phyloP scores from a whole-genome alignment of 2,113 vertebrate species.

The Corythornis cristatus region DNA sequence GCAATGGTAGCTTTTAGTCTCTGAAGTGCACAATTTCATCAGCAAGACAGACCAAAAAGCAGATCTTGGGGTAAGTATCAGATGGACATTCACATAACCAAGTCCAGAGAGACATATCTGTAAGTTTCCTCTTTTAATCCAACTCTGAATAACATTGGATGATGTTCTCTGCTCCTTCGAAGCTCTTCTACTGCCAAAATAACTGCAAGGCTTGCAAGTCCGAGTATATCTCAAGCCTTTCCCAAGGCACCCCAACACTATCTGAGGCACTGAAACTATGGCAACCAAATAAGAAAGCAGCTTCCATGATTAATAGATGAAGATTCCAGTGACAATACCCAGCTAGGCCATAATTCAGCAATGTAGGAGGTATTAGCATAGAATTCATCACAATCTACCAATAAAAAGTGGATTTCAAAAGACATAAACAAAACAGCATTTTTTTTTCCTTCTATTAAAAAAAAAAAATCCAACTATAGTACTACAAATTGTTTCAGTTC shows the following conservation, averaged over 20 bases:
- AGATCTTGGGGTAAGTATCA: slow-evolving; percentile 69
- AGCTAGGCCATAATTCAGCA: slow-evolving; percentile 81
- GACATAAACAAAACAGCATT: slow-evolving; percentile 13
- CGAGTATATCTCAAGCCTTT: slow-evolving; percentile 79
- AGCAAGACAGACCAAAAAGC: slow-evolving; percentile 59
- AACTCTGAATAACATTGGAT: slow-evolving; percentile 67
- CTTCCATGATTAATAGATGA: slow-evolving; percentile 99
- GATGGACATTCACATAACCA: slow-evolving; percentile 76
- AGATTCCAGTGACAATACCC: slow-evolving; percentile 88
- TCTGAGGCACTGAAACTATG: slow-evolving; percentile 98
- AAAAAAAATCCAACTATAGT: neutral
- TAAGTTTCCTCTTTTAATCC: slow-evolving; percentile 76
- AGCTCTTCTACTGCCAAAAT: slow-evolving; percentile 71
- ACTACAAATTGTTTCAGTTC: slow-evolving; percentile 35
- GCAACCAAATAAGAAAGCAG: slow-evolving; percentile 98
- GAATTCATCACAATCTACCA: slow-evolving; percentile 67
- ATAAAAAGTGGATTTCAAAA: slow-evolving; percentile 52
- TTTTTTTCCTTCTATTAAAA: neutral
- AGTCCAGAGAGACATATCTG: slow-evolving; percentile 76
- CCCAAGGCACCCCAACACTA: slow-evolving; percentile 91
- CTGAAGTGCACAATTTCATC: slow-evolving; percentile 39
- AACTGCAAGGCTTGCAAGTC: slow-evolving; percentile 81
- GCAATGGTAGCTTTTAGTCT: slow-evolving; percentile 44
- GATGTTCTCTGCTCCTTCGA: slow-evolving; percentile 61
- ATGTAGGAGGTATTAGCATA: slow-evolving; percentile 72